phyloP scores from a whole-genome alignment of 1,140 invertebrate genomes.

The Lasioglossum baleicum region DNA sequence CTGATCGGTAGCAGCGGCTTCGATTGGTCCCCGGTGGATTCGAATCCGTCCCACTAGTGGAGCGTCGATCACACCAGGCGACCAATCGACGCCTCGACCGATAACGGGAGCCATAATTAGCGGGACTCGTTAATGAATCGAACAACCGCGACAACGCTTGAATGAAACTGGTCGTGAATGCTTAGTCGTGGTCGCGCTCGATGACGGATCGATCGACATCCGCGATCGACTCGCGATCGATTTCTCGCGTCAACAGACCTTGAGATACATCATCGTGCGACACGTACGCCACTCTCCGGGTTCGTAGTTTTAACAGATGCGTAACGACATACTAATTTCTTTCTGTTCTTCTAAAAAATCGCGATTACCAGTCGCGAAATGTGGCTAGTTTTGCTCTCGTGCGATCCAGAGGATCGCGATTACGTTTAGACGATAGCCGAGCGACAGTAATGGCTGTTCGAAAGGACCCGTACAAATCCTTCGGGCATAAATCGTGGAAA shows the following conservation, averaged over 20 bases:
- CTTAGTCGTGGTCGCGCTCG: conserved; percentile 56
- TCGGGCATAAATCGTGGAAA: neutral
- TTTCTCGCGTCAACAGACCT: neutral
- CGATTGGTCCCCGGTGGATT: conserved; percentile 67
- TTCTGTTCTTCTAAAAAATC: too few species aligned
- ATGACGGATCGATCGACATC: conserved; percentile 35
- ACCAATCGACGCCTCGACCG: conserved; percentile 69
- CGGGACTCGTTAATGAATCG: conserved; percentile 74
- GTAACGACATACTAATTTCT: too few species aligned
- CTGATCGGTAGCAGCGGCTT: conserved; percentile 63
- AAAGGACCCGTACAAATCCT: too few species aligned
- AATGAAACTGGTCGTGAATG: conserved; percentile 65
- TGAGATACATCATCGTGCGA: neutral
- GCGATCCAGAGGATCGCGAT: too few species aligned
- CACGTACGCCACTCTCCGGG: neutral
- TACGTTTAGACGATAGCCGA: too few species aligned
- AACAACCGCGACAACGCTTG: conserved; percentile 47
- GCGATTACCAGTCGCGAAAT: too few species aligned
- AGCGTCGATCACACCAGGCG: conserved; percentile 33
- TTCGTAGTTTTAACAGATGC: neutral
- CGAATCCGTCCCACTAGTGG: conserved; percentile 66
- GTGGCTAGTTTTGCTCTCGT: too few species aligned
- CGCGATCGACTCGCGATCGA: conserved; percentile 24
- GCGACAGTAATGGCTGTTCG: too few species aligned
- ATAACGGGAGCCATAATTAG: conserved; percentile 77